These are phyloP conservation scores for Drosophila nigritarsus DNA, from an alignment of 2,888 invertebrate species.

Conservation along the genomic window DNA sequence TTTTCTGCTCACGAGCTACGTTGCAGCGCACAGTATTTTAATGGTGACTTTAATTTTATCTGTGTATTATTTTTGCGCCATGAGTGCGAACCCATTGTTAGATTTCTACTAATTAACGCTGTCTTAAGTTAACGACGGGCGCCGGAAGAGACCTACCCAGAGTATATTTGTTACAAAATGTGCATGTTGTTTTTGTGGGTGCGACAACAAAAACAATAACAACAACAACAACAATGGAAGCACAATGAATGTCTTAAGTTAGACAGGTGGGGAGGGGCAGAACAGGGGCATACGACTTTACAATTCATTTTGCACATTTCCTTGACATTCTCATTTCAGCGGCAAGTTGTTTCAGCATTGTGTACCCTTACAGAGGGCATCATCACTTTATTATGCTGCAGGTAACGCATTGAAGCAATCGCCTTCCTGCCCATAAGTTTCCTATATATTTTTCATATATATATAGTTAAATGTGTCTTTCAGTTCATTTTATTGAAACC, in stretches of 20 bases:
- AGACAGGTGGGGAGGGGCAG: constrained; percentile 11
- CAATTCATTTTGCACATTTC: constrained; percentile 80
- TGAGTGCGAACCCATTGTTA: constrained; percentile 20
- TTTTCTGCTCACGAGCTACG: not conserved
- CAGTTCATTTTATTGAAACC: not conserved
- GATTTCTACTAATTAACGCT: constrained; percentile 34
- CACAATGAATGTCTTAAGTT: constrained; percentile 35
- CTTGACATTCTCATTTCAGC: constrained; percentile 76
- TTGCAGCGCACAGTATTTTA: not conserved
- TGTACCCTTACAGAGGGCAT: not conserved
- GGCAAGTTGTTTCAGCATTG: constrained; percentile 11
- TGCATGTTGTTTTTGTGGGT: constrained; percentile 26
- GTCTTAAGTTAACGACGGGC: constrained; percentile 43
- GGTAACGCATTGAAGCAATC: not conserved
- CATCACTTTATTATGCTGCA: not conserved
- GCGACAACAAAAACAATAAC: constrained; percentile 17
- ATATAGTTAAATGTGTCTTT: not conserved
- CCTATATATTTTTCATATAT: not conserved
- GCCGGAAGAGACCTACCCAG: constrained; percentile 40
- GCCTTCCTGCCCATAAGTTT: not conserved
- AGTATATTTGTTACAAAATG: constrained; percentile 34
- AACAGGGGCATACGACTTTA: constrained; percentile 40
- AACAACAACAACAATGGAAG: constrained; percentile 22
- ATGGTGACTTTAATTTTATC: not conserved
- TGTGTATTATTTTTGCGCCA: not conserved